Conservation (phyloP, 92 coral and sea anemone species). For the Virgularia gustaviana region DNA sequence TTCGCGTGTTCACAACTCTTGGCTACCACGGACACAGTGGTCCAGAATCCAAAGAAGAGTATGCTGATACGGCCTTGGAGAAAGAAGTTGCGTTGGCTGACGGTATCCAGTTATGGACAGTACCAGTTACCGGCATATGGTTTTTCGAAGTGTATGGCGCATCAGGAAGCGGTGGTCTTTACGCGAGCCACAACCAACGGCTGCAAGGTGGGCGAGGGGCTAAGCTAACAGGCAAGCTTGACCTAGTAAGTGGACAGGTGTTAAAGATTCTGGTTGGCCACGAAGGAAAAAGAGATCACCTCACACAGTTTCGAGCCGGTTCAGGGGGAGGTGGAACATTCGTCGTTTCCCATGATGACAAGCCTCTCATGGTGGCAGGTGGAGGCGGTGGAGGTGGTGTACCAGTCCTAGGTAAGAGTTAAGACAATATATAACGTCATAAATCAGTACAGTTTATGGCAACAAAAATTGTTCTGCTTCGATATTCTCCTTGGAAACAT, state of each 20-base stretch:
- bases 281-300: constrained; percentile 71
- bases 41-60: constrained; percentile 54
- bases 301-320: constrained; percentile 73
- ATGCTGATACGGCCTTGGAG: constrained; percentile 58
- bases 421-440: too few relatives aligned
- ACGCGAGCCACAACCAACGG: constrained; percentile 64
- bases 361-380: constrained; percentile 79
- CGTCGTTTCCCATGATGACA: constrained; percentile 68
- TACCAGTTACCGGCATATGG: constrained; percentile 85
- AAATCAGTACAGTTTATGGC: too few relatives aligned
- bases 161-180: constrained; percentile 84
- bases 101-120: constrained; percentile 88
- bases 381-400: constrained; percentile 98
- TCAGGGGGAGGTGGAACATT: constrained; percentile 98
- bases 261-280: constrained; percentile 85
- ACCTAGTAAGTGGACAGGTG: constrained; percentile 64
- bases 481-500: too few relatives aligned
- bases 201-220: constrained; percentile 80
- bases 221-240: constrained; percentile 70
- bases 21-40: constrained; percentile 73
- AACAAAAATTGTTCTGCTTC: too few relatives aligned
- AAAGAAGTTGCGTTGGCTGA: constrained; percentile 65
- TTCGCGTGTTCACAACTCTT: constrained; percentile 71
- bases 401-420: constrained; percentile 70
- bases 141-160: constrained; percentile 88